Conservation (phyloP, 92 coral and sea anemone genomes). For the Paramuricea clavata region DNA sequence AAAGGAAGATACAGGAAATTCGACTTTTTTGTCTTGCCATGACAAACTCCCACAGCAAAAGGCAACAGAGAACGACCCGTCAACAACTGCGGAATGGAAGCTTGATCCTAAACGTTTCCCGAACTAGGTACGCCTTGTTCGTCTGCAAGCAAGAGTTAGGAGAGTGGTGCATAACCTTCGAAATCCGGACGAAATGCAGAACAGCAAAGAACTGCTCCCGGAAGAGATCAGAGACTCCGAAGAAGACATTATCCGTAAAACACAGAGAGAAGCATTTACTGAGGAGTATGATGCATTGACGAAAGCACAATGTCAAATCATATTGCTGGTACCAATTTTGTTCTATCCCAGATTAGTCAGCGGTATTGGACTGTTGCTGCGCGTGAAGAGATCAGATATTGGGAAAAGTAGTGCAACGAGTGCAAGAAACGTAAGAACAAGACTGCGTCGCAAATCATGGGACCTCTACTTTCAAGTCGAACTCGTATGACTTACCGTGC, state of each 20-base stretch:
- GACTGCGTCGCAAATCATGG: conserved; percentile 72
- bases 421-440: conserved; percentile 55
- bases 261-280: conserved; percentile 64
- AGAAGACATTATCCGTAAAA: conserved; percentile 56
- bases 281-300: conserved; percentile 56
- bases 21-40: not conserved
- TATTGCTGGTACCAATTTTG: conserved; percentile 68
- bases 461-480: conserved; percentile 58
- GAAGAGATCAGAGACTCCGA: conserved; percentile 62
- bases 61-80: not conserved
- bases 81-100: conserved; percentile 29
- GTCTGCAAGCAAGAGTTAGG: conserved; percentile 62
- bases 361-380: conserved; percentile 67
- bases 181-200: conserved; percentile 29
- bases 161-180: conserved; percentile 60
- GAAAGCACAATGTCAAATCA: conserved; percentile 61
- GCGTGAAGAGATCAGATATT: conserved; percentile 68
- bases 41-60: conserved; percentile 4
- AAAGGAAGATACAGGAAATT: conserved; percentile 6
- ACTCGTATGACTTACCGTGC: conserved; percentile 65
- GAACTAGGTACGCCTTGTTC: conserved; percentile 36
- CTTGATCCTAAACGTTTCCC: conserved; percentile 66
- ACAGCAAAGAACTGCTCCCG: conserved; percentile 54
- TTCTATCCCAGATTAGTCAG: conserved; percentile 58
- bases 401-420: conserved; percentile 49